A percentile compares a stretch with the other conserved stretches of the same genome.
These are phyloP conservation scores for Diplogasteroides magnus DNA, from an alignment of 1,140 invertebrate genomes.

Conservation along the genomic window DNA sequence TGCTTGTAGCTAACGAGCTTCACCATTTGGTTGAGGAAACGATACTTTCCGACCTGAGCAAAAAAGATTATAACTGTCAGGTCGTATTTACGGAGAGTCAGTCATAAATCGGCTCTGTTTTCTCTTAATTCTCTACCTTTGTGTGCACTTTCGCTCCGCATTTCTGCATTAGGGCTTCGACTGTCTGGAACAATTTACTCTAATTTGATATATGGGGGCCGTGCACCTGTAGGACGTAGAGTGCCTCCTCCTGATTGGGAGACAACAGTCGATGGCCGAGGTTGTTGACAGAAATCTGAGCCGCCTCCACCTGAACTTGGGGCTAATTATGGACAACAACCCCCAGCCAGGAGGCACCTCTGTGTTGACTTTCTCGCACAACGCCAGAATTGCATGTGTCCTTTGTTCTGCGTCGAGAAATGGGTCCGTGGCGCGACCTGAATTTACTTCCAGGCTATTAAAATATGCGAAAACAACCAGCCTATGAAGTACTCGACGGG, in stretches of 20 bases:
- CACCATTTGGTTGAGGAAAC: slow-evolving; percentile 27
- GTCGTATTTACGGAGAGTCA: too few species aligned
- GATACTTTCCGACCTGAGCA: slow-evolving; percentile 19
- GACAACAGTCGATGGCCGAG: slow-evolving; percentile 11
- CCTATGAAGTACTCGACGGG: slow-evolving; percentile 13
- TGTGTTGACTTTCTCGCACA: slow-evolving; percentile 9
- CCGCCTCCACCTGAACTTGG: slow-evolving; percentile 8
- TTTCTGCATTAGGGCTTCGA: slow-evolving; percentile 20
- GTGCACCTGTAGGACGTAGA: slow-evolving; percentile 15
- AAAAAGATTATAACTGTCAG: too few species aligned
- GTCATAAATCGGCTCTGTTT: not conserved
- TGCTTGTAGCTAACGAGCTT: slow-evolving; percentile 23
- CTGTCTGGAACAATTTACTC: slow-evolving; percentile 7
- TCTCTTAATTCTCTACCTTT: too few species aligned
- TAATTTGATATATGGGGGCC: not conserved
- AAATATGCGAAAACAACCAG: not conserved
- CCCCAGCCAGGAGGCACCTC: not conserved
- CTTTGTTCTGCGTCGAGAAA: not conserved
- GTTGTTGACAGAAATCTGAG: slow-evolving; percentile 9
- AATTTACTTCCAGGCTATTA: not conserved
- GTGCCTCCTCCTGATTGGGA: slow-evolving; percentile 17
- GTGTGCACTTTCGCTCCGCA: slow-evolving; percentile 27
- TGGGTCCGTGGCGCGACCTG: slow-evolving; percentile 8
- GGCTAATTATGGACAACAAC: not conserved
- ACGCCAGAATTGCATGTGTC: not conserved